A percentile compares a stretch with the other conserved stretches of the same genome.
phyloP scores from a whole-genome alignment of 23 tunicate genomes.

The Trididemnum clinides region DNA sequence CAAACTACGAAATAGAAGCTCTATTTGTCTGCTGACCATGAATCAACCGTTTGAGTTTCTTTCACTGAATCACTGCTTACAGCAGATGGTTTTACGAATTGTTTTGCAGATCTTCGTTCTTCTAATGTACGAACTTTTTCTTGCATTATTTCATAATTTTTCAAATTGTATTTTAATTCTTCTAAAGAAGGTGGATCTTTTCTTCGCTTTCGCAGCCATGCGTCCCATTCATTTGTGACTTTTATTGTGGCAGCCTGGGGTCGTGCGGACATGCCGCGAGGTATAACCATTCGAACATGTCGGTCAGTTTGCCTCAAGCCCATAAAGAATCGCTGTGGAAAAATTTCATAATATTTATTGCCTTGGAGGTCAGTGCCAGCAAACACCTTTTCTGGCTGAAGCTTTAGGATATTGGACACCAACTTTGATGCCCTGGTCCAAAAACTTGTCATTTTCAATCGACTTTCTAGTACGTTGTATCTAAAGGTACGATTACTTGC shows the following conservation, averaged over 20 bases:
- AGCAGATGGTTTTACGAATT: background rate
- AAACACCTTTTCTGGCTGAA: constrained; percentile 42
- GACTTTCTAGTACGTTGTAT: too few relatives aligned
- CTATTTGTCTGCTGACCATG: constrained; percentile 33
- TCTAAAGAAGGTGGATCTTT: constrained; percentile 60
- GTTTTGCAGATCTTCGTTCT: background rate
- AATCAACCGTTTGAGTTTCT: constrained; percentile 25
- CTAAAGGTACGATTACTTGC: too few relatives aligned
- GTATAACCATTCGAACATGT: constrained; percentile 47
- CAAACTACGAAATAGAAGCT: too few relatives aligned
- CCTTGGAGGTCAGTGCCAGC: constrained; percentile 67
- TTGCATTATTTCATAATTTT: constrained; percentile 27
- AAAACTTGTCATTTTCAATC: background rate
- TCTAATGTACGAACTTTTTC: constrained; percentile 36
- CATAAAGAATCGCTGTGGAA: constrained; percentile 61
- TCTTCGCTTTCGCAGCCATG: constrained; percentile 68
- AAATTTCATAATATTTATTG: constrained; percentile 74
- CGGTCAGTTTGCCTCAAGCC: constrained; percentile 27
- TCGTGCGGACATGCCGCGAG: background rate
- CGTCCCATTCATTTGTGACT: constrained; percentile 72
- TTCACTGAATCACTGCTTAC: background rate
- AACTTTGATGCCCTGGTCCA: constrained; percentile 11
- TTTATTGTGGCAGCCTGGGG: background rate
- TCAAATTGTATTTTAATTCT: constrained; percentile 57
- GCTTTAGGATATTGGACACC: constrained; percentile 24